Base-by-base conservation (phyloP, 2,888 invertebrate species). In the Atrina japonica region DNA sequence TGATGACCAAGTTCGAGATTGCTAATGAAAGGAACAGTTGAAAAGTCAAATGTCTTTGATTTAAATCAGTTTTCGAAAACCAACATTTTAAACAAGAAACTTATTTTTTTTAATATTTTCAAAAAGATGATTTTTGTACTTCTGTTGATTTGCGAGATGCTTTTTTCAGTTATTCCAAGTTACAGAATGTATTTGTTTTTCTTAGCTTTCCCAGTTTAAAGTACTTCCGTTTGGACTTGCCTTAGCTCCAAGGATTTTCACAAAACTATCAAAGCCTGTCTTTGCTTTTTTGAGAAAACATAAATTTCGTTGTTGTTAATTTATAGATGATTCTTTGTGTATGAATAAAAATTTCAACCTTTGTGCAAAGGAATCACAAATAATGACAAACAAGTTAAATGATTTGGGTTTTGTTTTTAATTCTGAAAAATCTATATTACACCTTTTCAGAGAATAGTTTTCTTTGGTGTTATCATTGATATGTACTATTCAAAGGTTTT, bases 241-340 rank as follows among this genome's bases (percentile, higher is more conserved):
- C 9, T 61, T 65, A 14, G 66, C 60, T 1, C 75, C 74, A 7
- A 52, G 56, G 21, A 40, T 75, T 9, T 77, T 74, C 50, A 76
- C 71, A 16, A 71, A 73, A 60, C 45, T 73, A 3, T 47, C 71
- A 35, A 74, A 71, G 47, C 73, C 76, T 23, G 41, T 76, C n/a
- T 74, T 65, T 74, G 58, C 65, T 16, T 49, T 29, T 30, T 72
- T 72, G 23, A 63, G 74, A 47, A 43, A 41, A 40, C 29, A 50
- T 27, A 69, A 65, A 7, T 68, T 74, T n/a, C n/a, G 72, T 23
- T 53, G 60, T 55, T 58, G 41, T 47, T 71, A 72, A 56, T 77
- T 74, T 25, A 70, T 77, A 41, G 75, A 77, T 70, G 76, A 80
- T 66, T 80, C 77, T 29, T 11, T 80, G 3, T 70, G 70, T 59